phyloP scores from a whole-genome alignment of 2,797 vertebrate genomes.

The Philypnodon macrostomus region DNA sequence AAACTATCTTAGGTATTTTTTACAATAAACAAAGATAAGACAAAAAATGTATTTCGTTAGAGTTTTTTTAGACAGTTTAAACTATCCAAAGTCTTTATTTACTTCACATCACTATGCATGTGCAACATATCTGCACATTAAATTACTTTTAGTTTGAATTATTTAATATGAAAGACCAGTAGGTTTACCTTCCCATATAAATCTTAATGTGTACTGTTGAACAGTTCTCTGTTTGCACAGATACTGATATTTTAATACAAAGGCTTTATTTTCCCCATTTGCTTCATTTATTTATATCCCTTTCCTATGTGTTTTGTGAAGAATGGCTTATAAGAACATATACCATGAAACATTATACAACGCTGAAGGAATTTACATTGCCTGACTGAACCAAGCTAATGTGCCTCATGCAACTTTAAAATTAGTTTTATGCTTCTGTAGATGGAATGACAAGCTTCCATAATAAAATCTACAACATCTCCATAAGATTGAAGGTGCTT shows the following conservation, averaged over 20 bases:
- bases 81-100: too few species aligned
- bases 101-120: too few species aligned
- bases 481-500: conserved; percentile 4
- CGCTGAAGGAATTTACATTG: conserved; percentile 47
- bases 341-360: conserved; percentile 32
- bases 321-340: conserved; percentile 22
- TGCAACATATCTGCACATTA: too few species aligned
- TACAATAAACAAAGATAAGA: too few species aligned
- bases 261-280: not conserved
- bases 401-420: conserved; percentile 71
- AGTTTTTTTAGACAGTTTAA: too few species aligned
- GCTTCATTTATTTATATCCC: not conserved
- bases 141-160: too few species aligned
- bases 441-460: conserved; percentile 48
- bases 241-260: conserved; percentile 21
- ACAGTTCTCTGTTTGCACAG: conserved; percentile 7
- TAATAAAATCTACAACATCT: conserved; percentile 14
- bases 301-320: not conserved
- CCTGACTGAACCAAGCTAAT: conserved; percentile 66
- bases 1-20: not conserved
- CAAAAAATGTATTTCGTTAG: too few species aligned
- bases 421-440: conserved; percentile 50
- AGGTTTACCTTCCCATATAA: conserved; percentile 6
- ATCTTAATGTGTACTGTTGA: too few species aligned
- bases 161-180: too few species aligned